A percentile compares a stretch with the other conserved stretches of the same genome.
Evolutionary conservation across 2,797 vertebrate species (phyloP).

Genomic region (Pseudochaenichthys georgianus): DNA sequence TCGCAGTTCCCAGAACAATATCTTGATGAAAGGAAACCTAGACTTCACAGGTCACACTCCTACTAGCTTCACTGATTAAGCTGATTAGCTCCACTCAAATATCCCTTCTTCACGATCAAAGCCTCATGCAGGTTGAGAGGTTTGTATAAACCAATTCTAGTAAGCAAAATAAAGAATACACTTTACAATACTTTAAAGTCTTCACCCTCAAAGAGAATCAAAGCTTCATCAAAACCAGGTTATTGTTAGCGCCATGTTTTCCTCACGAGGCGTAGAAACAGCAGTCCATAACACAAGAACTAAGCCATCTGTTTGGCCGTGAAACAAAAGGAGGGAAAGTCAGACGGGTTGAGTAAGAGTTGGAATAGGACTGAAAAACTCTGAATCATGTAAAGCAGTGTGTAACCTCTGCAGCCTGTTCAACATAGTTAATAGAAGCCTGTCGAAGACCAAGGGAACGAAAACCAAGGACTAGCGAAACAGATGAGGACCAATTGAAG

Average conservation of each 20-base stretch:
- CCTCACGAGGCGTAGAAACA: not conserved
- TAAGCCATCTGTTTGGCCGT: constrained; percentile 37
- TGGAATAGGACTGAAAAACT: constrained; percentile 20
- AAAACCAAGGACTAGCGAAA: constrained; percentile 65
- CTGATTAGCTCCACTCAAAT: constrained; percentile 37
- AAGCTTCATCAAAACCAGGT: not conserved
- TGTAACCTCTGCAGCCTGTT: constrained; percentile 35
- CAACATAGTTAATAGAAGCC: constrained; percentile 51
- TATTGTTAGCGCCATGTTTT: constrained; percentile 3
- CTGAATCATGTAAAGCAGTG: constrained; percentile 15
- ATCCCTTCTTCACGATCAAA: constrained; percentile 43
- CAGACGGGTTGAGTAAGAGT: constrained; percentile 29
- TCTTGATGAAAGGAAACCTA: constrained; percentile 28
- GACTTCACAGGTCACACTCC: constrained; percentile 33
- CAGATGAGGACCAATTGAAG: constrained; percentile 58
- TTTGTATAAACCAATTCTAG: constrained; percentile 34
- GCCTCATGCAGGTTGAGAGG: constrained; percentile 19
- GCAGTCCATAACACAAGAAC: constrained; percentile 22
- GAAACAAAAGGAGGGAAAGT: constrained; percentile 41
- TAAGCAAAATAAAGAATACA: constrained; percentile 8
- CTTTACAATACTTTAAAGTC: constrained; percentile 14
- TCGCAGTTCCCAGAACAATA: constrained; percentile 13
- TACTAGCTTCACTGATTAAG: constrained; percentile 44
- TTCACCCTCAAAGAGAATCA: constrained; percentile 24
- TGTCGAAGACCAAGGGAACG: constrained; percentile 32